Evolutionary conservation across 1,140 invertebrate genomes (phyloP).

Genomic region (Drosophila lacteicornis): DNA sequence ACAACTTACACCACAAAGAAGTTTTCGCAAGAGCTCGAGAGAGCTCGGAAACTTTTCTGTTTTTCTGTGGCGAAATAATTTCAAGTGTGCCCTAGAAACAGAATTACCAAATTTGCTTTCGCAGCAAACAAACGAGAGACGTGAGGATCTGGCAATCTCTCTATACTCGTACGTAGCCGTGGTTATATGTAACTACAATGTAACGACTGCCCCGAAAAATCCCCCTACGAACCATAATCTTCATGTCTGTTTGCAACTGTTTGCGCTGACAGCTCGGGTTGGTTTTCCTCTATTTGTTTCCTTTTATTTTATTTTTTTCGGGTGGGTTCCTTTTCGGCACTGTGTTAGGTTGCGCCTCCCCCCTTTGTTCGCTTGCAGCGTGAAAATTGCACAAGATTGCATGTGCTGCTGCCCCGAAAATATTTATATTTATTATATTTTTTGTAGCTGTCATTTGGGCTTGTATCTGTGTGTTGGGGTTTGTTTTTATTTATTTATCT

Average conservation of each 20-base stretch:
- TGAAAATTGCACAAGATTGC: slow-evolving; percentile 80
- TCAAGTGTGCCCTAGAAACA: slow-evolving; percentile 36
- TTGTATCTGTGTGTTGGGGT: slow-evolving; percentile 19
- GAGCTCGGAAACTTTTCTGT: slow-evolving; percentile 18
- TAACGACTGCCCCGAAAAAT: slow-evolving; percentile 37
- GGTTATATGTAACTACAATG: slow-evolving; percentile 38
- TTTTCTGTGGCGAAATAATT: slow-evolving; percentile 32
- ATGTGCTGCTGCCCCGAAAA: slow-evolving; percentile 68
- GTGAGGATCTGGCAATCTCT: slow-evolving; percentile 46
- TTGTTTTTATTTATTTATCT: slow-evolving; percentile 16
- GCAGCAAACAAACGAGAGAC: slow-evolving; percentile 43
- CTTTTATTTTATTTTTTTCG: background rate
- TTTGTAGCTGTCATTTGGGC: slow-evolving; percentile 69
- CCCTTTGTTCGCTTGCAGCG: slow-evolving; percentile 43
- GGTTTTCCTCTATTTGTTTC: slow-evolving; percentile 18
- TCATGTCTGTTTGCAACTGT: slow-evolving; percentile 80
- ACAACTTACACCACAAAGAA: slow-evolving; percentile 37
- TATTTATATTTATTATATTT: slow-evolving; percentile 76
- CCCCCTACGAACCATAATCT: slow-evolving; percentile 65
- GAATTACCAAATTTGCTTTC: slow-evolving; percentile 53
- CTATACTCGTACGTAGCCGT: slow-evolving; percentile 8
- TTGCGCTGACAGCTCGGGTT: slow-evolving; percentile 69
- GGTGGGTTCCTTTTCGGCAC: background rate
- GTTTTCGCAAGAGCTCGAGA: slow-evolving; percentile 16
- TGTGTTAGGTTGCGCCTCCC: slow-evolving; percentile 20